phyloP scores from a whole-genome alignment of 2,888 invertebrate species.

The Hyposoter dolosus region DNA sequence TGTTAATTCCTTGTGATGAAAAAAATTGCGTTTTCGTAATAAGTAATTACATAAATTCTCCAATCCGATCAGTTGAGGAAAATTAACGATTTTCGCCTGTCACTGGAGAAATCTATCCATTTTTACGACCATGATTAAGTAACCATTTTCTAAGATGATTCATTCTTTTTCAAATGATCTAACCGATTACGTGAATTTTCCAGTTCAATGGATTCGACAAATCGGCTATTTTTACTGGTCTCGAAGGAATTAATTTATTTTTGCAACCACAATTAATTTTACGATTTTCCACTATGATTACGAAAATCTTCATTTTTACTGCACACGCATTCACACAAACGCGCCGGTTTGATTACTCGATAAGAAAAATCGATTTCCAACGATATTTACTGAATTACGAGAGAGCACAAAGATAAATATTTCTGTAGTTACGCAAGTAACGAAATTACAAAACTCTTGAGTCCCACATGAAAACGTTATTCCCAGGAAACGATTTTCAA shows the following conservation, averaged over 20 bases:
- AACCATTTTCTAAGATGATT: background rate
- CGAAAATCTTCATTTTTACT: background rate
- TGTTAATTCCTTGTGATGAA: background rate
- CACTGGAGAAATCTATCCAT: background rate
- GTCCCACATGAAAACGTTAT: too few species aligned
- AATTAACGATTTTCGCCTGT: constrained; percentile 4
- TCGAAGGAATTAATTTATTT: too few species aligned
- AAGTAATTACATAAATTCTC: background rate
- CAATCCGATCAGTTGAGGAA: background rate
- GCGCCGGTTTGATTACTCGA: background rate
- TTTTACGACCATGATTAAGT: background rate
- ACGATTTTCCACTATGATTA: background rate
- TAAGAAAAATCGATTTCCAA: background rate
- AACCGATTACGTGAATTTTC: background rate
- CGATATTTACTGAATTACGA: background rate
- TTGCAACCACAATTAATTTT: too few species aligned
- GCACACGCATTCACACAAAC: background rate
- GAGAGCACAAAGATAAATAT: background rate
- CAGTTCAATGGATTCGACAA: background rate
- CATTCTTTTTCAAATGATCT: background rate
- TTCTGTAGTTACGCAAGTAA: background rate
- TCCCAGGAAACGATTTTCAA: too few species aligned
- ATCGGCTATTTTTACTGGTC: background rate
- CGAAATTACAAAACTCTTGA: too few species aligned
- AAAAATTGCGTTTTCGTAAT: background rate